Conservation (phyloP, 2,113 vertebrate genomes). For the Syngnathus scovelli region DNA sequence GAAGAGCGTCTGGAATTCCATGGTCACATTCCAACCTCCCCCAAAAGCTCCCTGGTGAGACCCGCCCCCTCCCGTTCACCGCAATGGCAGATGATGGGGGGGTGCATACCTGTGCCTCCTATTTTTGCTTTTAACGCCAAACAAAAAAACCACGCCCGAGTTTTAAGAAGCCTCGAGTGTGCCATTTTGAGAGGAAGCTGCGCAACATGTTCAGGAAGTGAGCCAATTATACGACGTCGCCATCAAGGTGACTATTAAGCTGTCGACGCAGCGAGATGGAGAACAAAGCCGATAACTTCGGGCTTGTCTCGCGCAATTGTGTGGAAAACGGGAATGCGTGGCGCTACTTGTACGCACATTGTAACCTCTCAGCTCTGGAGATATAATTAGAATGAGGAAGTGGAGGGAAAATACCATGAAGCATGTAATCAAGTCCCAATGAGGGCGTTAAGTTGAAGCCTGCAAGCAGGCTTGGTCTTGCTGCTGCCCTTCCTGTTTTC, state of each 20-base stretch:
- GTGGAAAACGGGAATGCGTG: neutral
- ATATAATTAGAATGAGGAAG: slow-evolving; percentile 57
- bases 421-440: slow-evolving; percentile 34
- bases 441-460: slow-evolving; percentile 47
- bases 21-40: slow-evolving; percentile 64
- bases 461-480: slow-evolving; percentile 39
- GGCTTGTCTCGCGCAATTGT: slow-evolving; percentile 9
- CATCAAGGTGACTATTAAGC: slow-evolving; percentile 31
- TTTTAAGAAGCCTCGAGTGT: neutral
- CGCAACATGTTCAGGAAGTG: slow-evolving; percentile 20
- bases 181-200: slow-evolving; percentile 21
- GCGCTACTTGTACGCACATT: slow-evolving; percentile 1
- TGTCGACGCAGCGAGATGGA: slow-evolving; percentile 15
- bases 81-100: slow-evolving; percentile 36
- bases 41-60: slow-evolving; percentile 45
- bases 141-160: slow-evolving; percentile 19
- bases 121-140: neutral
- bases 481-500: slow-evolving; percentile 48
- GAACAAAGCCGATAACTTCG: slow-evolving; percentile 18
- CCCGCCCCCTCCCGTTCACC: slow-evolving; percentile 35
- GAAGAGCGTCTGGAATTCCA: slow-evolving; percentile 68
- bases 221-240: slow-evolving; percentile 30
- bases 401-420: slow-evolving; percentile 22
- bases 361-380: slow-evolving; percentile 15
- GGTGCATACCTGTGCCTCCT: slow-evolving; percentile 56